These are phyloP conservation scores for Steatocranus sp. DNA, from an alignment of 2,797 vertebrate species.

Conservation along the genomic window DNA sequence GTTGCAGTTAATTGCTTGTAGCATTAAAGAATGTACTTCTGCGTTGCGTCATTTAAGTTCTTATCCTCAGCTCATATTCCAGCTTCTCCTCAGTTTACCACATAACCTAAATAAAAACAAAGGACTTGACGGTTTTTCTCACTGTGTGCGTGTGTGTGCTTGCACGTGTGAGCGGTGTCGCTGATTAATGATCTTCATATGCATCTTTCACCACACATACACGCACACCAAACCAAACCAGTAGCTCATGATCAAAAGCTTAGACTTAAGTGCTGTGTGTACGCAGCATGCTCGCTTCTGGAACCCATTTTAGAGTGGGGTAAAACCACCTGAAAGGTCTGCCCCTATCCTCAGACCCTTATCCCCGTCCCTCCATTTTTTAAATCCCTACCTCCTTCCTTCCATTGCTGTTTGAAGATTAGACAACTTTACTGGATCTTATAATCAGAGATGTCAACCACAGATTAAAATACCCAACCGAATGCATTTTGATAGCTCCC, in stretches of 20 bases:
- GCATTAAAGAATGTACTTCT: not conserved
- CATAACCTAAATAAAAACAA: conserved; percentile 12
- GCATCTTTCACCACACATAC: conserved; percentile 1
- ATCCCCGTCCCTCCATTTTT: conserved; percentile 12
- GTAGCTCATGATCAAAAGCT: conserved; percentile 68
- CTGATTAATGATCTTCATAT: not conserved
- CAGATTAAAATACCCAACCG: conserved; percentile 51
- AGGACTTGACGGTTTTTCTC: conserved; percentile 2
- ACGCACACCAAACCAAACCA: conserved; percentile 37
- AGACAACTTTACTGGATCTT: conserved; percentile 66
- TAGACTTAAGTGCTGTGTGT: conserved; percentile 42
- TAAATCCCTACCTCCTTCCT: conserved; percentile 10
- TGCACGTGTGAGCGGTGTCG: not conserved
- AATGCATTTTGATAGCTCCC: conserved; percentile 59
- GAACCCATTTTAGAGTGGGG: conserved; percentile 63
- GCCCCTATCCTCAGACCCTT: conserved; percentile 34
- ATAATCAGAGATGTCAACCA: conserved; percentile 67
- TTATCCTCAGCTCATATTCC: not conserved
- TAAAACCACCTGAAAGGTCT: conserved; percentile 67
- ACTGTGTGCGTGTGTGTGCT: not conserved
- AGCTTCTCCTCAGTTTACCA: not conserved
- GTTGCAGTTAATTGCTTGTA: conserved; percentile 18
- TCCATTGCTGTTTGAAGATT: conserved; percentile 57
- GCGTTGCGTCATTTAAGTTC: not conserved
- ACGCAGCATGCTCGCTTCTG: conserved; percentile 51